A percentile compares a stretch with the other conserved stretches of the same genome.
Evolutionary conservation across 1,140 invertebrate genomes (phyloP).

Genomic region (Nymphalis io): DNA sequence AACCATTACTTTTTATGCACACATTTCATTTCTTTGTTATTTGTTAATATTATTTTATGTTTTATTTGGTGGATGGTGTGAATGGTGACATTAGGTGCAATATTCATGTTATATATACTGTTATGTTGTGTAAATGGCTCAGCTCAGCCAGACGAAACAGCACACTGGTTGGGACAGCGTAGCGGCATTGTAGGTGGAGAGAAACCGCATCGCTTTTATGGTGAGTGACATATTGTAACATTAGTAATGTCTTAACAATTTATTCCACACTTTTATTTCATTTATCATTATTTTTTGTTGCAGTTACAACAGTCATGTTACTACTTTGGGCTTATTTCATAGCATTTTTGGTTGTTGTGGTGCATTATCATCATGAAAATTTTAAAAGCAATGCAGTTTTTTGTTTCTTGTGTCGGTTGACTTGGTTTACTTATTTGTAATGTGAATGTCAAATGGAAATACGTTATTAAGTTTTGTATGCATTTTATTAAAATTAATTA

Average conservation of each 20-base stretch:
- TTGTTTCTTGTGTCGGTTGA: conserved; percentile 19
- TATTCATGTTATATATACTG: conserved; percentile 80
- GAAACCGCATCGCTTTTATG: conserved; percentile 79
- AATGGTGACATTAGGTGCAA: conserved; percentile 76
- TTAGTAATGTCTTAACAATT: conserved; percentile 10
- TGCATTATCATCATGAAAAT: conserved; percentile 23
- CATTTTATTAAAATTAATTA: conserved; percentile 1
- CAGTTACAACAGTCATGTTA: conserved; percentile 62
- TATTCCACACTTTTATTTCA: conserved; percentile 34
- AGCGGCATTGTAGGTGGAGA: conserved; percentile 62
- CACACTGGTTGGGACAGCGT: conserved; percentile 75
- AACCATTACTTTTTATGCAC: background rate
- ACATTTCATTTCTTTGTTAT: conserved; percentile 37
- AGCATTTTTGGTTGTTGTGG: conserved; percentile 39
- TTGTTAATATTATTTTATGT: conserved; percentile 73
- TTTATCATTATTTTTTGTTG: conserved; percentile 65
- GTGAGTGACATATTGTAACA: conserved; percentile 57
- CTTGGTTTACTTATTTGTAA: background rate
- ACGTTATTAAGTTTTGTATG: conserved; percentile 8
- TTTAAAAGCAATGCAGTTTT: conserved; percentile 12
- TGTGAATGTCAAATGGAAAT: conserved; percentile 9
- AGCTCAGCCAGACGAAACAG: conserved; percentile 79
- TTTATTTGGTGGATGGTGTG: conserved; percentile 77
- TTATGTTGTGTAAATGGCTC: conserved; percentile 79
- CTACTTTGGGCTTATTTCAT: conserved; percentile 49